Conservation (phyloP, 1,140 invertebrate species). For the Harlomillsia oculata region DNA sequence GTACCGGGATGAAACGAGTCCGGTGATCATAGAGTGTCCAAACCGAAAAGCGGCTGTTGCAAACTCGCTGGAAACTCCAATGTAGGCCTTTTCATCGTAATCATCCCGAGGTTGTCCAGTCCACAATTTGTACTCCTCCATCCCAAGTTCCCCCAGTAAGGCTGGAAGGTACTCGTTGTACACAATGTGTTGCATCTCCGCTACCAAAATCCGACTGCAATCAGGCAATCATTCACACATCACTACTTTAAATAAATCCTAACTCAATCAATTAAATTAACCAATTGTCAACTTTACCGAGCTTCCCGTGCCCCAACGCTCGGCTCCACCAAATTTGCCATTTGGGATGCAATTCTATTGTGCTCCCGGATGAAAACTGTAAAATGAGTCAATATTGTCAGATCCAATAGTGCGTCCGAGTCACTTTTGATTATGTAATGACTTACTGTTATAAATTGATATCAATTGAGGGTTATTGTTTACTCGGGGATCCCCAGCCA, state of each 20-base stretch:
- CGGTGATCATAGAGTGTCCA: conserved; percentile 47
- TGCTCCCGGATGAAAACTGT: conserved; percentile 81
- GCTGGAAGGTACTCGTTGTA: conserved; percentile 82
- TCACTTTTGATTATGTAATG: no score
- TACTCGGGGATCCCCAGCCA: conserved; percentile 48
- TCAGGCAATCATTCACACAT: no score
- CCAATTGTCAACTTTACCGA: conserved; percentile 40
- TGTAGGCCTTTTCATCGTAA: conserved; percentile 63
- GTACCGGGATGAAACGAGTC: conserved; percentile 22
- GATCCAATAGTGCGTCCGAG: no score
- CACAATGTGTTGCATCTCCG: conserved; percentile 74
- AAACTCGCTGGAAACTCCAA: conserved; percentile 81
- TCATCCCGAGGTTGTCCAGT: conserved; percentile 49
- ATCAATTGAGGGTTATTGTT: conserved; percentile 84
- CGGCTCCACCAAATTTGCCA: conserved; percentile 47
- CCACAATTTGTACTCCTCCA: conserved; percentile 47
- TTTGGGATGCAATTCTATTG: conserved; percentile 67
- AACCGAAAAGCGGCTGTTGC: conserved; percentile 82
- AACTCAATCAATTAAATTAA: no score
- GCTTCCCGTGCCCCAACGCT: conserved; percentile 56
- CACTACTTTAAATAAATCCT: no score
- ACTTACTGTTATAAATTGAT: conserved; percentile 79
- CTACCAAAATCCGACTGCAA: conserved; percentile 57
- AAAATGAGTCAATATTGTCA: no score
- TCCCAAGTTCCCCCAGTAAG: conserved; percentile 51